These are phyloP conservation scores for Dolichomitus sp. DNA, from an alignment of 2,888 invertebrate genomes.

Conservation along the genomic window DNA sequence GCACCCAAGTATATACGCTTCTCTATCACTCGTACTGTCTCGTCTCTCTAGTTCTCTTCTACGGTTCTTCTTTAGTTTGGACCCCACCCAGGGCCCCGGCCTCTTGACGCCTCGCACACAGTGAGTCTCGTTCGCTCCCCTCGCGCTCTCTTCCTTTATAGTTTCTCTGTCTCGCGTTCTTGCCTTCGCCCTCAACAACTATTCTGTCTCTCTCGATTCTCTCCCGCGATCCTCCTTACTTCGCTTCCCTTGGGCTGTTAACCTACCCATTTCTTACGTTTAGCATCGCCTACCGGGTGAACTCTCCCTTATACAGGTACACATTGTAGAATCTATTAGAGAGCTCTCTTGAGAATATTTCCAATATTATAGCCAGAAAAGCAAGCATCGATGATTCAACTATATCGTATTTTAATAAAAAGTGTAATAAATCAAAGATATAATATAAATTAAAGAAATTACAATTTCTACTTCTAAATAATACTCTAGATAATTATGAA, in stretches of 20 bases:
- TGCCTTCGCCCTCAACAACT: neutral
- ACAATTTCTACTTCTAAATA: no score
- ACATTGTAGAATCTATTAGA: conserved; percentile 66
- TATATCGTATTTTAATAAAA: no score
- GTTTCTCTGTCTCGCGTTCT: conserved; percentile 31
- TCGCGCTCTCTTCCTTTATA: conserved; percentile 34
- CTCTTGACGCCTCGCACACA: conserved; percentile 65
- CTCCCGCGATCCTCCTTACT: conserved; percentile 74
- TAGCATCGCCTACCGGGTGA: conserved; percentile 68
- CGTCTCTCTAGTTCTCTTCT: conserved; percentile 51
- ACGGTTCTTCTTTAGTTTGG: conserved; percentile 49
- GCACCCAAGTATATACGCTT: conserved; percentile 77
- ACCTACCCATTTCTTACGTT: conserved; percentile 84
- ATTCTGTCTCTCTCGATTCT: conserved; percentile 51
- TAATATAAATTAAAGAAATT: no score
- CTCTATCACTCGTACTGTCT: conserved; percentile 62
- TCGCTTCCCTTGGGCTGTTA: conserved; percentile 77
- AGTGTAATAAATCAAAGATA: neutral
- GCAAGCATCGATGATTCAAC: neutral
- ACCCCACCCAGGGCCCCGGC: conserved; percentile 45
- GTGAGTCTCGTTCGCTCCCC: conserved; percentile 42
- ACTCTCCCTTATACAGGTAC: conserved; percentile 28
- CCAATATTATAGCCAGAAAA: neutral
- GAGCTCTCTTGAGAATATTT: neutral
- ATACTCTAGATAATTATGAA: no score